Conservation (phyloP, 2,113 vertebrate species). For the Podocnemis expansa region DNA sequence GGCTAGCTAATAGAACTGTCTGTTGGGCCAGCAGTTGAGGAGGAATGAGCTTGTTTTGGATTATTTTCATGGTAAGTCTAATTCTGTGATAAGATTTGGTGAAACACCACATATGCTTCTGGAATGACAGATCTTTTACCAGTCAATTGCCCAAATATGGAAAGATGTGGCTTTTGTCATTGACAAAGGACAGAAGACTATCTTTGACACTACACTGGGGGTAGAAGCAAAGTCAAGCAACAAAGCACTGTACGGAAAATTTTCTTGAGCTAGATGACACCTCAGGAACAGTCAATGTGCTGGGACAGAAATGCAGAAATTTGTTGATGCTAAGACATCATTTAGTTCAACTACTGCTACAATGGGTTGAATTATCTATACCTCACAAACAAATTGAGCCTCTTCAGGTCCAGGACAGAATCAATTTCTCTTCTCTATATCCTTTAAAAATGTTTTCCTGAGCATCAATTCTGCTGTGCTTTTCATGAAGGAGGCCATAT, state of each 20-base stretch:
- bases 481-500: neutral
- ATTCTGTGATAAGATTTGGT: neutral
- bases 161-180: neutral
- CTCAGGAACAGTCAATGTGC: accelerated
- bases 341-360: neutral
- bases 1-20: neutral
- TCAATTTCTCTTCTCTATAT: neutral
- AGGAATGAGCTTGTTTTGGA: neutral
- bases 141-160: neutral
- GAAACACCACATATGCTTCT: neutral
- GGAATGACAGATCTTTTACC: accelerated
- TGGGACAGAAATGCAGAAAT: neutral
- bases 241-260: neutral
- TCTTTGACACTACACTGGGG: neutral
- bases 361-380: neutral
- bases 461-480: neutral
- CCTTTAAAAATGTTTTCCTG: neutral
- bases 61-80: neutral
- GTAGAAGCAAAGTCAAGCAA: neutral
- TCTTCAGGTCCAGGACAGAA: neutral
- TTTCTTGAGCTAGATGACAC: neutral
- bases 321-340: neutral
- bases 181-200: neutral
- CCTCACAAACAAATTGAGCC: neutral
- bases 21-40: neutral